Conservation (phyloP, 2,797 vertebrate genomes). For the Margarornis squamiger region DNA sequence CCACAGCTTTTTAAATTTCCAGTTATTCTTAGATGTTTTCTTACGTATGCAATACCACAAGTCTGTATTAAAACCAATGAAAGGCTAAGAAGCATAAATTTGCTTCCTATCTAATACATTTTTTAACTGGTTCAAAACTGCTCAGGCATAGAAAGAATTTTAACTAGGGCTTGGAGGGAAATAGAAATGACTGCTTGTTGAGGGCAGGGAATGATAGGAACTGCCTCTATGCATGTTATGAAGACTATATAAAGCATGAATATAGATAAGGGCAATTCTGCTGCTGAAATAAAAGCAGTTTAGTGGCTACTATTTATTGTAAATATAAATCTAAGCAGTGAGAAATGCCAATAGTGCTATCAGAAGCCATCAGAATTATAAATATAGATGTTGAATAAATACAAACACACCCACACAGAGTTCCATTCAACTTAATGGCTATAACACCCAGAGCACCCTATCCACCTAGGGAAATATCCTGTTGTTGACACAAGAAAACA, state of each 20-base stretch:
- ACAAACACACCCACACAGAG: neutral
- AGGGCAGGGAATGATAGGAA: neutral
- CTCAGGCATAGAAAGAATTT: neutral
- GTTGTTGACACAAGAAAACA: neutral
- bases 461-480: neutral
- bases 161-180: neutral
- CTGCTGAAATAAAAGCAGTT: neutral
- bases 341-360: neutral
- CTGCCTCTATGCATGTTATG: neutral
- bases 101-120: neutral
- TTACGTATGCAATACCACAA: neutral
- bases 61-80: neutral
- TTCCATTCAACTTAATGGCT: neutral
- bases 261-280: neutral
- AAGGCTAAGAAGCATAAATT: neutral
- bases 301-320: neutral
- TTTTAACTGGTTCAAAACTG: conserved; percentile 32
- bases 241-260: neutral
- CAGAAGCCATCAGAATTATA: neutral
- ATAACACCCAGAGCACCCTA: neutral
- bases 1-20: neutral
- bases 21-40: neutral
- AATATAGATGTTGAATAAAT: neutral
- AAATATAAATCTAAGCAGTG: neutral
- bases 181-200: neutral